Conservation (phyloP, 2,888 invertebrate species). For the Ophonus ardosiacus region DNA sequence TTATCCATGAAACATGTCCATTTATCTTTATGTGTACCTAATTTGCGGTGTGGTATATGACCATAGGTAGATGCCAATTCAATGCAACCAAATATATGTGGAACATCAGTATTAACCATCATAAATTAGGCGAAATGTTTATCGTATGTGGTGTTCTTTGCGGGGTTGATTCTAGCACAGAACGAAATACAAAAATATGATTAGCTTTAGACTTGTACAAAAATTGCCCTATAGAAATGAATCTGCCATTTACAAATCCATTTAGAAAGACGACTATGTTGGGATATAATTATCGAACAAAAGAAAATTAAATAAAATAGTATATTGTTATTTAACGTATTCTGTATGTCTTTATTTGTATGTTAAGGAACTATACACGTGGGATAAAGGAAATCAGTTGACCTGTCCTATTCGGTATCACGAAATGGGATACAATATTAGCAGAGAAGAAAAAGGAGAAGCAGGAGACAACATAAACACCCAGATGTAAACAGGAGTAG, state of each 20-base stretch:
- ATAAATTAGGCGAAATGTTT: conserved; percentile 96
- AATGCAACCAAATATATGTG: conserved; percentile 86
- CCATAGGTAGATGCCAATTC: conserved; percentile 75
- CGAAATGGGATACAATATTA: conserved; percentile 80
- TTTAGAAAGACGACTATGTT: conserved; percentile 95
- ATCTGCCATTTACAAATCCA: conserved; percentile 93
- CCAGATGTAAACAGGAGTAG: conserved; percentile 70
- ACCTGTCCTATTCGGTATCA: conserved; percentile 93
- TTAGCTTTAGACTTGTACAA: conserved; percentile 95
- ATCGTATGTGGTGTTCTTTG: conserved; percentile 97
- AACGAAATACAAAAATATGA: conserved; percentile 89
- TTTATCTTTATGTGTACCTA: not conserved
- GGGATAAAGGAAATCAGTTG: conserved; percentile 96
- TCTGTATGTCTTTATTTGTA: not conserved
- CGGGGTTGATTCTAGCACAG: conserved; percentile 91
- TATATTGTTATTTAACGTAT: too few species aligned
- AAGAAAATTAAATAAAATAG: conserved; percentile 75
- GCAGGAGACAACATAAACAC: conserved; percentile 67
- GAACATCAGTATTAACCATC: conserved; percentile 93
- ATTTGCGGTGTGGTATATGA: too few species aligned
- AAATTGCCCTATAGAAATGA: conserved; percentile 85
- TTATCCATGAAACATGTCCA: too few species aligned
- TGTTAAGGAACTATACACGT: conserved; percentile 90
- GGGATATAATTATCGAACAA: conserved; percentile 89
- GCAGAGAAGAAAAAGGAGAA: conserved; percentile 70